Evolutionary conservation across 2,888 invertebrate genomes (phyloP), one percentile per base, ranked within the genome.

Genomic region (Lordiphosa fenestrarum): DNA sequence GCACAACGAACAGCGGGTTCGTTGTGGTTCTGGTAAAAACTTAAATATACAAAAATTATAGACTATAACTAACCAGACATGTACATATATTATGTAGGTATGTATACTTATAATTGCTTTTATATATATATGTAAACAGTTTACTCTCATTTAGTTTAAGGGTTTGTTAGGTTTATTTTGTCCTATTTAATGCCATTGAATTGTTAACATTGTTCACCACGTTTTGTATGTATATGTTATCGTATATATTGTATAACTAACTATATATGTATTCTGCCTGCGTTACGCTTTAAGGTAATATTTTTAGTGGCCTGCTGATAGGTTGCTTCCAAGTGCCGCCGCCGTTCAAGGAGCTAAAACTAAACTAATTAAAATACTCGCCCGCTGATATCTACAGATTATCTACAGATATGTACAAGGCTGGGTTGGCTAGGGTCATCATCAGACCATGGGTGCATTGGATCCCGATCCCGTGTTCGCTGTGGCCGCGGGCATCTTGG

Each of bases 141-240:
- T 81, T 30, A 66, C 66, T 62, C 64, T 23, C 37, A 23, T 42
- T 21, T 19, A 53, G 36, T 53, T 13, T 39, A 12, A 60, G 62
- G 49, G 44, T 50, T 49, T 59, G n/a, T 41, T 73, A 51, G 56
- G 64, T 64, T 73, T 69, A 37, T 42, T 35, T 35, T 50, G 33
- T 81, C 70, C 71, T 70, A 68, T 65, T 60, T 84, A 77, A 82
- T 80, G 78, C 84, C 69, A 66, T 77, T 72, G 69, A 84, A 80
- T 80, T 81, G 80, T 81, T 81, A 81, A 81, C 80, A 81, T 84
- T 84, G 82, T 81, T 81, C 80, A 78, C 84, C 85, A 74, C 72
- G 61, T 77, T 77, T 81, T 68, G 65, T 48, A 44, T 71, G 70
- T 82, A 70, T 73, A 71, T 69, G 55, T 69, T 48, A 69, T 62